A percentile compares a stretch with the other conserved stretches of the same genome.
phyloP scores from a whole-genome alignment of 2,888 invertebrate species.

The Hybos culiciformis region DNA sequence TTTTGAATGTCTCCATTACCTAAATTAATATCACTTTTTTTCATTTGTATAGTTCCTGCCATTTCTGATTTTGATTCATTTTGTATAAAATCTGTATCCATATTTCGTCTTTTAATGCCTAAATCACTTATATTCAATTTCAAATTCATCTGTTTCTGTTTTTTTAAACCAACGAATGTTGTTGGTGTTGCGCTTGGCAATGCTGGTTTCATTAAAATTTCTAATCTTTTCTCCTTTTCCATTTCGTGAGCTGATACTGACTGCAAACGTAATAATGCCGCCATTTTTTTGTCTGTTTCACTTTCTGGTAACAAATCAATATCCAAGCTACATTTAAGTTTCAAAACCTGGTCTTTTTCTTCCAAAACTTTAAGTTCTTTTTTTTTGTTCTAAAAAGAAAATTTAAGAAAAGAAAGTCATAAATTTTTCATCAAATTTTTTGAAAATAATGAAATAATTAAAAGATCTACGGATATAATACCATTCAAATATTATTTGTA shows the following conservation, averaged over 20 bases:
- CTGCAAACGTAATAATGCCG: slow-evolving; percentile 56
- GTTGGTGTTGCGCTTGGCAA: slow-evolving; percentile 41
- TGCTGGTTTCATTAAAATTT: slow-evolving; percentile 42
- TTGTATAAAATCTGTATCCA: background rate
- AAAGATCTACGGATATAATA: background rate
- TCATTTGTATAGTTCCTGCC: background rate
- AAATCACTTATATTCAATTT: slow-evolving; percentile 25
- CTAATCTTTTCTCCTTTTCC: slow-evolving; percentile 37
- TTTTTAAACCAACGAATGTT: slow-evolving; percentile 42
- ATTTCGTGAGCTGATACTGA: slow-evolving; percentile 49
- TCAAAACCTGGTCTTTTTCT: slow-evolving; percentile 52
- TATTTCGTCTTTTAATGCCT: slow-evolving; percentile 27
- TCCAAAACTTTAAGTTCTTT: slow-evolving; percentile 57
- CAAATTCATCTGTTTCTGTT: slow-evolving; percentile 38
- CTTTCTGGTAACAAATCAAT: slow-evolving; percentile 66
- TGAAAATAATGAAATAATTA: slow-evolving; percentile 7
- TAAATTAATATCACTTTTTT: background rate
- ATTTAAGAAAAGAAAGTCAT: background rate
- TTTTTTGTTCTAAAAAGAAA: slow-evolving; percentile 46
- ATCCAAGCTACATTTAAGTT: slow-evolving; percentile 62
- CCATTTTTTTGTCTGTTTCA: slow-evolving; percentile 66
- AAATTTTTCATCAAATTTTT: slow-evolving; percentile 10
- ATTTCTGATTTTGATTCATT: no score
- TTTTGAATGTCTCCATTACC: background rate
- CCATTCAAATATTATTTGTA: no score